phyloP scores from a whole-genome alignment of 2,888 invertebrate genomes.

The Molanna angustata region DNA sequence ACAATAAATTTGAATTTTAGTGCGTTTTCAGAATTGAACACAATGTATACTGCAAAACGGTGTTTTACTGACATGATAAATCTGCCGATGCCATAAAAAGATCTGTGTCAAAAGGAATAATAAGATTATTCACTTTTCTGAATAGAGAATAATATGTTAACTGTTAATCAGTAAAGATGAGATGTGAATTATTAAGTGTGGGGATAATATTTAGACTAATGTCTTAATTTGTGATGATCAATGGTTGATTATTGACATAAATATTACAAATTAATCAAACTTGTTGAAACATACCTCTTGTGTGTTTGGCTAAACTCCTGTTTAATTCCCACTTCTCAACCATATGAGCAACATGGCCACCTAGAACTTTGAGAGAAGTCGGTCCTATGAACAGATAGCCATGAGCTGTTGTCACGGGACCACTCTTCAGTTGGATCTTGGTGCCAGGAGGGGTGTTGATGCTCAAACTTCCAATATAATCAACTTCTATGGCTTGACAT shows the following conservation, averaged over 20 bases:
- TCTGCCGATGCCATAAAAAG: too few relatives aligned
- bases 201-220: too few relatives aligned
- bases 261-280: too few relatives aligned
- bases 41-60: too few relatives aligned
- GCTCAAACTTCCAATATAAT: constrained; percentile 66
- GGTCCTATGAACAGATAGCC: constrained; percentile 72
- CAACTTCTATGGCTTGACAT: constrained; percentile 76
- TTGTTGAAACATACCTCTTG: constrained; percentile 46
- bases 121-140: too few relatives aligned
- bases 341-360: constrained; percentile 79
- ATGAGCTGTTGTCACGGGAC: constrained; percentile 61
- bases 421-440: constrained; percentile 63
- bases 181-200: too few relatives aligned
- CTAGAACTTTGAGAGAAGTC: constrained; percentile 67
- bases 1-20: too few relatives aligned
- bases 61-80: too few relatives aligned
- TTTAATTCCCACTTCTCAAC: constrained; percentile 87
- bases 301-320: constrained; percentile 62
- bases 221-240: neutral
- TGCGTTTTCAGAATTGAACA: too few relatives aligned
- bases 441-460: constrained; percentile 88
- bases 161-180: too few relatives aligned
- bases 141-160: too few relatives aligned
- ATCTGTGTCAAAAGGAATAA: too few relatives aligned
- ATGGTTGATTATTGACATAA: neutral